Conservation (phyloP, 1,140 invertebrate genomes). For the Tachypleus tridentatus region DNA sequence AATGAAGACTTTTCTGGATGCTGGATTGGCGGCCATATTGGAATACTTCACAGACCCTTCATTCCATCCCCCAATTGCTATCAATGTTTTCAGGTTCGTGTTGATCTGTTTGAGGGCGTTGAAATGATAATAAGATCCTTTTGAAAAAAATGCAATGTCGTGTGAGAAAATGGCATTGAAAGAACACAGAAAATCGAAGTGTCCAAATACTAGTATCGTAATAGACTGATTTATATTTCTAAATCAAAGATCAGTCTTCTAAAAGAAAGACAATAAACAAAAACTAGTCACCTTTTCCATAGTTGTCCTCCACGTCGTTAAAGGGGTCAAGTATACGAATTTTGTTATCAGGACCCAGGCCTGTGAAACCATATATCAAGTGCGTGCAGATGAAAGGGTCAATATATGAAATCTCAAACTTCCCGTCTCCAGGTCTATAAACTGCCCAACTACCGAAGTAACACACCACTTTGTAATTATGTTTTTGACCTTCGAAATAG, state of each 20-base stretch:
- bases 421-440: constrained; percentile 48
- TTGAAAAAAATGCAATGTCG: no score
- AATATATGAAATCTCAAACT: constrained; percentile 50
- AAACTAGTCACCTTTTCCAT: constrained; percentile 45
- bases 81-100: constrained; percentile 47
- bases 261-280: constrained; percentile 44
- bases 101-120: constrained; percentile 43
- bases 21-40: constrained; percentile 46
- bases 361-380: constrained; percentile 61
- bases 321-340: constrained; percentile 45
- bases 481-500: no score
- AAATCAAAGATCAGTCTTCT: no score
- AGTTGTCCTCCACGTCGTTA: constrained; percentile 42
- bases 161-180: no score
- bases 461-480: constrained; percentile 34
- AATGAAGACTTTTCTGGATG: constrained; percentile 36
- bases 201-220: no score
- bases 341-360: constrained; percentile 45
- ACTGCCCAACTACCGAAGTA: constrained; percentile 60
- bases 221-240: no score
- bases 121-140: constrained; percentile 21
- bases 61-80: constrained; percentile 71
- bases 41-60: constrained; percentile 71
- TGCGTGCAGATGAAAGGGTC: constrained; percentile 51
- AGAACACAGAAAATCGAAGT: no score